These are phyloP conservation scores for Psittacula cyanocephala DNA, from an alignment of 2,113 vertebrate species.

Conservation along the genomic window DNA sequence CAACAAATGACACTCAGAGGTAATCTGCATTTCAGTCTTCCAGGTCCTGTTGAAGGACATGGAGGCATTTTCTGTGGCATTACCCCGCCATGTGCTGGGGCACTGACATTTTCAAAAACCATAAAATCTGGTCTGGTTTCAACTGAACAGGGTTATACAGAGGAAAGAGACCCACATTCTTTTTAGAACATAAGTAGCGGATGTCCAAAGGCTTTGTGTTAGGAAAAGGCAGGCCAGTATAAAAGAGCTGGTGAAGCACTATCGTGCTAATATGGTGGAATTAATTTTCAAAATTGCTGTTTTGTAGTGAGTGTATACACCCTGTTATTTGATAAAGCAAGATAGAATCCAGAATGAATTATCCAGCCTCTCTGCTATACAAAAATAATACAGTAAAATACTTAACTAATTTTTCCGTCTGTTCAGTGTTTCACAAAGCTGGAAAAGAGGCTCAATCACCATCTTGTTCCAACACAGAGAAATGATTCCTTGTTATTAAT, in stretches of 20 bases:
- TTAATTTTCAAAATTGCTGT: conserved; percentile 43
- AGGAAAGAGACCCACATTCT: background rate
- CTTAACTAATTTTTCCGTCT: conserved; percentile 1
- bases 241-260: background rate
- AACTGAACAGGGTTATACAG: background rate
- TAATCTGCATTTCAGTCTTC: background rate
- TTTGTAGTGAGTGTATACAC: background rate
- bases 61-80: background rate
- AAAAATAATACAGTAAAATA: conserved; percentile 31
- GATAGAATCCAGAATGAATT: conserved; percentile 12
- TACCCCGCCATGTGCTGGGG: background rate
- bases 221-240: background rate
- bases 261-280: background rate
- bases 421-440: conserved; percentile 20
- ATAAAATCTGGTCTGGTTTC: conserved; percentile 8
- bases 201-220: background rate
- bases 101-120: conserved; percentile 12
- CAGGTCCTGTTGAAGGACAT: background rate
- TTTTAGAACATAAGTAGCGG: background rate
- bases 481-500: conserved; percentile 28
- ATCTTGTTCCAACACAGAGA: conserved; percentile 31
- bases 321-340: conserved; percentile 30
- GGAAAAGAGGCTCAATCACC: conserved; percentile 3
- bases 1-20: background rate
- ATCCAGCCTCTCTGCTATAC: background rate